Base-by-base conservation (phyloP, 2,797 vertebrate species). In the Pteropus rufus region DNA sequence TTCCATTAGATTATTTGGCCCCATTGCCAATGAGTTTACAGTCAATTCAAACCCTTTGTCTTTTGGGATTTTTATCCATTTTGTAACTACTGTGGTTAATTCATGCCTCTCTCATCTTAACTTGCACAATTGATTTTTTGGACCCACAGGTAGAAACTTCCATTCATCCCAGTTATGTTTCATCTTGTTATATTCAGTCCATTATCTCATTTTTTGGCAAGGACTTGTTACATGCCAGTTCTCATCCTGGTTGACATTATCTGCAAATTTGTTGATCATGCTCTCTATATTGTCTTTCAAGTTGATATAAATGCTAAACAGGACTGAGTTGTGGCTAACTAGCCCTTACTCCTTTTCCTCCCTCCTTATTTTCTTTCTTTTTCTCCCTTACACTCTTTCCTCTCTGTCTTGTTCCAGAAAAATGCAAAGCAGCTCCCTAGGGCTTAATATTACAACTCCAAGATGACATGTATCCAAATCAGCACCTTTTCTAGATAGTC, bases 41-140 rank as follows among this genome's bases (percentile, higher is more conserved):
- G 80, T 96, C 76, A 69, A 77, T 88, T 97, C 80, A 92, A 84
- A 92, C 12, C 39, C 62, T 65, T 69, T 26, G 11, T 92, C 80
- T 92, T 95, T 69, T 1, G n/a, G 56, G 84, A 79, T 70, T 92
- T 93, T 96, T 90, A 84, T 89, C 82, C 87, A 56, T 94, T 93
- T 95, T 31, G 3, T 93, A 93, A 95, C n/a, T 82, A 82, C 73
- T 56, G 1, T 12, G 10, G 60, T 77, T 95, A 88, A 96, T 89
- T 92, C 90, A 49, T 76, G 69, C 69, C 72, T 95, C 90, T 97
- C 46, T 96, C 86, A 67, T 91, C 52, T 95, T 95, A 97, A 94
- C 90, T 70, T 96, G 62, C 49, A 93, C 76, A 67, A 75, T 70
- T 97, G 96, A 95, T 92, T 94, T 93, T 93, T 79, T 52, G 65